Evolutionary conservation across 1,140 invertebrate genomes (phyloP).

Genomic region (Heliconius hewitsoni): DNA sequence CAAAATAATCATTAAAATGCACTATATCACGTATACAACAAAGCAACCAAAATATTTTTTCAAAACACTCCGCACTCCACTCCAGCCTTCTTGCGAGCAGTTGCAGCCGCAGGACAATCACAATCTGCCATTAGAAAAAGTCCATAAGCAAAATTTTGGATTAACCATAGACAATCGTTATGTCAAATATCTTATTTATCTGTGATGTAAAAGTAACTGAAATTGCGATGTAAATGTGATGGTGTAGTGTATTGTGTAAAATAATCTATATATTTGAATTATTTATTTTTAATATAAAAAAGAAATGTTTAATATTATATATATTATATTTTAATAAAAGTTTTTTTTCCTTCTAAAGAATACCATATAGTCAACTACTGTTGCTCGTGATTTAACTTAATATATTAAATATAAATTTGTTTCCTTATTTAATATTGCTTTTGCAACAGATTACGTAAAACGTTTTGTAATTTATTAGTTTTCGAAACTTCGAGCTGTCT

Average conservation of each 20-base stretch:
- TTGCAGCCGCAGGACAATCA: slow-evolving; percentile 58
- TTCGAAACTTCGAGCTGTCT: slow-evolving; percentile 17
- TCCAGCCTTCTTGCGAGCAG: slow-evolving; percentile 57
- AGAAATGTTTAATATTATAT: no score
- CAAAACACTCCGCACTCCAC: slow-evolving; percentile 76
- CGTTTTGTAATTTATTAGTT: neutral
- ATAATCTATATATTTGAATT: no score
- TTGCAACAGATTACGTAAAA: neutral
- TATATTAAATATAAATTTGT: neutral
- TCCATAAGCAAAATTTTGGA: slow-evolving; percentile 30
- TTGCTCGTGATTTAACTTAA: neutral
- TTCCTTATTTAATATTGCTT: neutral
- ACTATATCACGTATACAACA: slow-evolving; percentile 60
- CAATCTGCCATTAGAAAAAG: slow-evolving; percentile 47
- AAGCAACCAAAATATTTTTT: slow-evolving; percentile 71
- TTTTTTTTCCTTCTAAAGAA: no score
- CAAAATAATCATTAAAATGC: slow-evolving; percentile 72
- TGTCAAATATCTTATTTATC: slow-evolving; percentile 1
- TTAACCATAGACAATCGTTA: slow-evolving; percentile 17
- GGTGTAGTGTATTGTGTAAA: no score
- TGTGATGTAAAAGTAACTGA: neutral
- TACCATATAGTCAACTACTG: neutral
- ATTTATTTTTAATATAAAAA: no score
- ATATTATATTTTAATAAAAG: no score
- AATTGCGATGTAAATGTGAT: no score